Base-by-base conservation (phyloP, 1,140 invertebrate genomes). In the Cardiocondyla obscurior region DNA sequence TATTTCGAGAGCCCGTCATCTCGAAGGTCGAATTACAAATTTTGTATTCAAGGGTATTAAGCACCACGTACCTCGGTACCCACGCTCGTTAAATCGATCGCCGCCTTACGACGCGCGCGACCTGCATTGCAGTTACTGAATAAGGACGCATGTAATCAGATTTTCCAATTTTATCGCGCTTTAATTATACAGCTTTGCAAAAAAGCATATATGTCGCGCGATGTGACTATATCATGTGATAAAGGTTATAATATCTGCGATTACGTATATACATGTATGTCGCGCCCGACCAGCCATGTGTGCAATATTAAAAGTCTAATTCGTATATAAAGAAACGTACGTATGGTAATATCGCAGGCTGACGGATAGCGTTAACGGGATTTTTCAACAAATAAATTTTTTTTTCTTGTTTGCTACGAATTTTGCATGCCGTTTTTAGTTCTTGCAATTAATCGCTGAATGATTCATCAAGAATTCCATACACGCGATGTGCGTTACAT, bases 61-160 rank as follows among this genome's bases (percentile, higher is more conserved):
- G 49, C 74, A 53, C 16, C 33, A 28, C 53, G 70, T 67, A 83
- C 70, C 42, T 85, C 70, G 79, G 77, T 86, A 86, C 60, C 33
- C 72, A 72, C 85, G 81, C 81, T 85, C 85, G 82, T 87, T 86
- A 87, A 83, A 88, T 84, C 82, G 85, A 87, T 87, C 86, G 89
- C 85, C 49, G 81, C 65, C 81, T 85, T 88, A 88, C 77, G 87
- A 84, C 77, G 64, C 82, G 77, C 77, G 64, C 82, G 77, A 87
- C 76, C 85, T 88, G 86, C 86, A 88, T 84, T 87, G 86, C 86
- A 87, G 85, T 65, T 70, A 70, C 69, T 44, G 60, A 81, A 87
- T 62, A 46, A 58, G 60, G 14, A 46, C 67, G 55, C 53, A 16
- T 62, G 60, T 44, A 83, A 84, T 44, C 25, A 51, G 79, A 84